Evolutionary conservation across 2,113 vertebrate genomes (phyloP).

Genomic region (Chaetorhynchus papuensis): DNA sequence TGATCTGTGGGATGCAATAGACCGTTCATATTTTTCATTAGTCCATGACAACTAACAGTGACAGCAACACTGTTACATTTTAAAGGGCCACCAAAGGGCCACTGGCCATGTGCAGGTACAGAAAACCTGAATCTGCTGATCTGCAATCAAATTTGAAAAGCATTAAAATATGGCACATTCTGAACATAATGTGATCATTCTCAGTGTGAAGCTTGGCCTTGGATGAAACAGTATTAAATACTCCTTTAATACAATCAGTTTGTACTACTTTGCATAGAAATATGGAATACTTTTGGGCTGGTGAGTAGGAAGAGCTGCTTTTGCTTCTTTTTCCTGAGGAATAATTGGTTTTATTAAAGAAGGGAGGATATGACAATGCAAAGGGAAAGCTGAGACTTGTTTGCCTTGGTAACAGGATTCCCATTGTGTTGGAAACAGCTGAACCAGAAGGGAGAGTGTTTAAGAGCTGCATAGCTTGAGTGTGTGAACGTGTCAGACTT

Average conservation of each 20-base stretch:
- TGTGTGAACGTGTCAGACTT: neutral
- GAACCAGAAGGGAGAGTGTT: neutral
- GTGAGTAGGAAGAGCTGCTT: neutral
- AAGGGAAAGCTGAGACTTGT: neutral
- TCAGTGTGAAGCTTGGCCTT: neutral
- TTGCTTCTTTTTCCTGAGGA: neutral
- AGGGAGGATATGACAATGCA: neutral
- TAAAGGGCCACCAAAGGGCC: neutral
- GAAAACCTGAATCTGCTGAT: neutral
- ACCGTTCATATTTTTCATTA: neutral
- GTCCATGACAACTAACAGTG: neutral
- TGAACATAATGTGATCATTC: neutral
- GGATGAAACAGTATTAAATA: neutral
- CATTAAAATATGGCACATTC: neutral
- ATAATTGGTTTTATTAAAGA: neutral
- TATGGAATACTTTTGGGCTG: neutral
- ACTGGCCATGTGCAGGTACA: neutral
- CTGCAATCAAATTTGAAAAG: neutral
- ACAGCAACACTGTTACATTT: neutral
- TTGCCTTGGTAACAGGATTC: neutral
- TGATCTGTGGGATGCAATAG: neutral
- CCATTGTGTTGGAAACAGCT: neutral
- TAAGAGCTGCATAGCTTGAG: neutral
- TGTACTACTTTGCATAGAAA: neutral
- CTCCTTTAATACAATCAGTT: neutral